These are phyloP conservation scores for Brachypterus glaber DNA, from an alignment of 2,888 invertebrate species.

Conservation along the genomic window DNA sequence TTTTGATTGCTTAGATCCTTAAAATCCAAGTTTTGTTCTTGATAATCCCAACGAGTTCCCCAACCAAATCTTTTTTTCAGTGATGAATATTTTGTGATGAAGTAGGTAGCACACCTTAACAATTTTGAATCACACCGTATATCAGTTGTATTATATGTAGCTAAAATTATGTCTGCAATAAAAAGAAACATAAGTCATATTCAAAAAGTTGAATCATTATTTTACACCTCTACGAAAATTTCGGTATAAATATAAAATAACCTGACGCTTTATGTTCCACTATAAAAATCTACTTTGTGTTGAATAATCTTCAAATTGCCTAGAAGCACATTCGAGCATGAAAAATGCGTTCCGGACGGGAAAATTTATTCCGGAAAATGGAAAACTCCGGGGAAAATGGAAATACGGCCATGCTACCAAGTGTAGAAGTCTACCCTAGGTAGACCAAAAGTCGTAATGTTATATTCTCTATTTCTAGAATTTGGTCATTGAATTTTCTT, in stretches of 20 bases:
- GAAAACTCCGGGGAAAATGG: slow-evolving; percentile 32
- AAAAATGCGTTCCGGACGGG: slow-evolving; percentile 31
- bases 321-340: slow-evolving; percentile 36
- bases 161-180: no score
- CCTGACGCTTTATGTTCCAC: slow-evolving; percentile 37
- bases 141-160: no score
- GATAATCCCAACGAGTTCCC: no score
- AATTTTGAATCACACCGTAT: no score
- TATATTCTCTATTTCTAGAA: no score
- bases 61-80: no score
- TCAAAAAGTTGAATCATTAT: slow-evolving; percentile 24
- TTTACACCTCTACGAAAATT: slow-evolving; percentile 38
- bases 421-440: slow-evolving; percentile 37
- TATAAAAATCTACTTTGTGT: slow-evolving; percentile 40
- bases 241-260: slow-evolving; percentile 39
- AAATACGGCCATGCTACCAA: slow-evolving; percentile 33
- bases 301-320: slow-evolving; percentile 42
- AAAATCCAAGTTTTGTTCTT: no score
- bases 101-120: not conserved
- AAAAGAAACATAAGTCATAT: not conserved
- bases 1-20: no score
- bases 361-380: slow-evolving; percentile 20
- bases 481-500: no score
- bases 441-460: no score
- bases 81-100: not conserved